Evolutionary conservation across 2,113 vertebrate species (phyloP).

Genomic region (Mixornis gularis): DNA sequence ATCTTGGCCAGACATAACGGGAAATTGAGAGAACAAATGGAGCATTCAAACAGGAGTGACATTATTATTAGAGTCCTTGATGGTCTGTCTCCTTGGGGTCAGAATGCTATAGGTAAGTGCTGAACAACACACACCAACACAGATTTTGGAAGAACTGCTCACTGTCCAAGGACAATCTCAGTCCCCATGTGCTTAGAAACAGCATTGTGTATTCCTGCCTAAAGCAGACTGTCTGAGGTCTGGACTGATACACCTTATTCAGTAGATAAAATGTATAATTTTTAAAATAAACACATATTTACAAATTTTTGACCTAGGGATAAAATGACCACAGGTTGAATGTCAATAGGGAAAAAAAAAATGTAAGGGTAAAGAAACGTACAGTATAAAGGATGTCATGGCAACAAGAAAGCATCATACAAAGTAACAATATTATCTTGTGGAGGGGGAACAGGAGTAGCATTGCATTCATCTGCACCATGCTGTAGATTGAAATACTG

Average conservation of each 20-base stretch:
- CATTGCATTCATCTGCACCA: neutral
- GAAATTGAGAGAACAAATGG: neutral
- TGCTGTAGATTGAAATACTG: neutral
- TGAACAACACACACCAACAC: neutral
- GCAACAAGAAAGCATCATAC: conserved; percentile 65
- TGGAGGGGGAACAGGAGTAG: neutral
- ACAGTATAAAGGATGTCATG: conserved; percentile 42
- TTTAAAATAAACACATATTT: neutral
- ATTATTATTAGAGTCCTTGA: neutral
- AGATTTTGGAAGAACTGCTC: neutral
- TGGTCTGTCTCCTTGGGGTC: neutral
- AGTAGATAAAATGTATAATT: neutral
- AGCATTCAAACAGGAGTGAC: neutral
- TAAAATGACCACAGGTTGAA: conserved; percentile 3
- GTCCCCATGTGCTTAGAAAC: neutral
- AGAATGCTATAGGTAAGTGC: neutral
- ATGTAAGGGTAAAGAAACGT: neutral
- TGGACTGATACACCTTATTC: neutral
- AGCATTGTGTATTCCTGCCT: neutral
- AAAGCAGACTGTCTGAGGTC: neutral
- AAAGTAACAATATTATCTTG: conserved; percentile 41
- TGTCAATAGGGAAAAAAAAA: neutral
- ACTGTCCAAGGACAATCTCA: neutral
- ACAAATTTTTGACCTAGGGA: neutral
- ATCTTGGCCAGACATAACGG: rapidly evolving